Evolutionary conservation across 2,113 vertebrate genomes (phyloP), one percentile per base, ranked within the genome.

Genomic region (Picathartes gymnocephalus): DNA sequence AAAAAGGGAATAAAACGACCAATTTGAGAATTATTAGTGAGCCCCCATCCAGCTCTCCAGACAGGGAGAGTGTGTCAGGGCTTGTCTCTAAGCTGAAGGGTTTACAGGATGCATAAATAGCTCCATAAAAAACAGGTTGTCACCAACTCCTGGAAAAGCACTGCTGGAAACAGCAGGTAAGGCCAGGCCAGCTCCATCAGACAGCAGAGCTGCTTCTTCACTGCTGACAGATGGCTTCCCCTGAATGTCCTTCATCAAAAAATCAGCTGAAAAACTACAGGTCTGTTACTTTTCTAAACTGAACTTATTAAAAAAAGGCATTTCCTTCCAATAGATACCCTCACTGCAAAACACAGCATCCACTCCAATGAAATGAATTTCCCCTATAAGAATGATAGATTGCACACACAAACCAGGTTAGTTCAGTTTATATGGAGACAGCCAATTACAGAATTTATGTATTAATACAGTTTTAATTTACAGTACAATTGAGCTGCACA

Each of bases 371-470:
- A 27, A 85, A 74, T 37, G 3, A n/a, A 69, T 51, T 47, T 44
- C 60, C 8, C 39, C 30, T 31, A 0, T 10, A 25, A 24, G 54
- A 83, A 28, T 0, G 0, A 56, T 0, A 45, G 25, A 57, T 23
- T 20, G 24, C 56, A 50, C 17, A 19, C 28, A 44, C 15, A 72
- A 7, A 47, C 35, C 92, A 48, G 37, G 8, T 56, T 42, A 11
- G 35, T 37, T 78, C 53, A 11, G 62, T 65, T 70, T 37, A 47
- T 47, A 28, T 13, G 50, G 69, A 40, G 94, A 57, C 48, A 86
- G 12, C 7, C 21, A 76, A 28, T 77, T 13, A 15, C 1, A 4
- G 5, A 3, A 18, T 66, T 48, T 40, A 73, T 65, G 83, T 69
- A 47, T 57, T 35, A 60, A 72, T 23, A 20, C 25, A 27, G 16